Percentiles rank a stretch among this genome's conserved stretches.
These are phyloP conservation scores for Siniperca undulata DNA, from an alignment of 2,797 vertebrate genomes.

Conservation along the genomic window DNA sequence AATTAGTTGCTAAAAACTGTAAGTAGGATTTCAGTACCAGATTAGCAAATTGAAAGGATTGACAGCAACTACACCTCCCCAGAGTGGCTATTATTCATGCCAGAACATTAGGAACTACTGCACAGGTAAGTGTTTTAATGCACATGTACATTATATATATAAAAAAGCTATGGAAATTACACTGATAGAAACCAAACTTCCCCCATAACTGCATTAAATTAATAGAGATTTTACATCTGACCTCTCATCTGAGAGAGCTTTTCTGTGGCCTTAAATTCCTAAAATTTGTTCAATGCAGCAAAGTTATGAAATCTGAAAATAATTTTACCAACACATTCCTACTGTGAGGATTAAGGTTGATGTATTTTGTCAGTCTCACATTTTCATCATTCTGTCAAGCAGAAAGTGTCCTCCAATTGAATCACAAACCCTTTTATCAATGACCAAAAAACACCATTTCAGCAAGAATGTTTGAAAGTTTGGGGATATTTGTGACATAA, in stretches of 20 bases:
- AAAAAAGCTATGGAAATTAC: background rate
- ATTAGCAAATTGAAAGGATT: conserved; percentile 28
- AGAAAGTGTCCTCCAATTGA: conserved; percentile 10
- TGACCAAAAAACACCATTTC: background rate
- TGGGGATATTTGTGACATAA: background rate
- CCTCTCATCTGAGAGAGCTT: background rate
- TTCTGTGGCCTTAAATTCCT: conserved; percentile 6
- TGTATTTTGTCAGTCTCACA: background rate
- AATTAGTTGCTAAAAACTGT: conserved; percentile 31
- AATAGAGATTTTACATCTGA: background rate
- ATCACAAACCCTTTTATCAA: conserved; percentile 2
- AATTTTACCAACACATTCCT: background rate
- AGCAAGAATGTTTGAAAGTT: background rate
- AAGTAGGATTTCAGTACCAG: conserved; percentile 20
- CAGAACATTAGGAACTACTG: background rate
- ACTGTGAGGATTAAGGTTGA: background rate
- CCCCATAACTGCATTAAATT: background rate
- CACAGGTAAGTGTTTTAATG: background rate
- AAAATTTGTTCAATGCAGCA: background rate
- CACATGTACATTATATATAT: too few relatives aligned
- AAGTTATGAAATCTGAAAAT: background rate
- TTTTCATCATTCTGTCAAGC: background rate
- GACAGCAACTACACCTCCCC: conserved; percentile 4
- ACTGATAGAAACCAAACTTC: background rate
- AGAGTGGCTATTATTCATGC: background rate